These are phyloP conservation scores for Pogonocherus hispidulus DNA, from an alignment of 2,888 invertebrate genomes.

Conservation along the genomic window DNA sequence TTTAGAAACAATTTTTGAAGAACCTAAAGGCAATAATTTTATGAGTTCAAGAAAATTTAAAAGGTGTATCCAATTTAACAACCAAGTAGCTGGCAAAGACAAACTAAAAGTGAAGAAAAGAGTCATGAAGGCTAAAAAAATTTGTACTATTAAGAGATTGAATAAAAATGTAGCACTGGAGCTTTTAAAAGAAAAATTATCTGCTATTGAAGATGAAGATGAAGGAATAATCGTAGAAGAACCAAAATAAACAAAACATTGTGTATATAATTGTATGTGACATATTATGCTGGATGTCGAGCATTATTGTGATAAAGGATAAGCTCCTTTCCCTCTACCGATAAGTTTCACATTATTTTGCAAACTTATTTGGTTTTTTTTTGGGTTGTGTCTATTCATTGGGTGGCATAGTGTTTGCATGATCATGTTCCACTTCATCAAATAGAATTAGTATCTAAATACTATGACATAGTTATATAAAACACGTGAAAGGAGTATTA, in stretches of 20 bases:
- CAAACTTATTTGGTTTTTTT: no score
- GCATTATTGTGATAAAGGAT: not conserved
- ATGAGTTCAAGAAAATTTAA: conserved; percentile 47
- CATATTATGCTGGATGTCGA: not conserved
- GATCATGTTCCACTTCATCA: no score
- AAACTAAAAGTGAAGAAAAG: conserved; percentile 47
- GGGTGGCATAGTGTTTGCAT: no score
- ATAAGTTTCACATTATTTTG: no score
- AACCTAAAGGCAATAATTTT: conserved; percentile 40
- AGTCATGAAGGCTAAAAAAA: conserved; percentile 43
- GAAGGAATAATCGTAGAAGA: not conserved
- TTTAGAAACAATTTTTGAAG: conserved; percentile 51
- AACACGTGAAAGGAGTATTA: no score
- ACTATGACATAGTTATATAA: no score
- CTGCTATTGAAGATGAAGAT: conserved; percentile 24
- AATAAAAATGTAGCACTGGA: conserved; percentile 45
- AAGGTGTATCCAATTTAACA: conserved; percentile 39
- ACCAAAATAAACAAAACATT: not conserved
- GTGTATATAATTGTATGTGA: not conserved
- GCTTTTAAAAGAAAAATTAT: conserved; percentile 39
- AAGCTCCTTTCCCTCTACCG: no score
- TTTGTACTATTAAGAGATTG: conserved; percentile 33
- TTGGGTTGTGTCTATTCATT: no score
- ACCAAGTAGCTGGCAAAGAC: conserved; percentile 27
- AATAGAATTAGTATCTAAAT: no score